Evolutionary conservation across 2,888 invertebrate species (phyloP), one percentile per base, ranked within the genome.

Genomic region (Rhimphoctona megacephalus): DNA sequence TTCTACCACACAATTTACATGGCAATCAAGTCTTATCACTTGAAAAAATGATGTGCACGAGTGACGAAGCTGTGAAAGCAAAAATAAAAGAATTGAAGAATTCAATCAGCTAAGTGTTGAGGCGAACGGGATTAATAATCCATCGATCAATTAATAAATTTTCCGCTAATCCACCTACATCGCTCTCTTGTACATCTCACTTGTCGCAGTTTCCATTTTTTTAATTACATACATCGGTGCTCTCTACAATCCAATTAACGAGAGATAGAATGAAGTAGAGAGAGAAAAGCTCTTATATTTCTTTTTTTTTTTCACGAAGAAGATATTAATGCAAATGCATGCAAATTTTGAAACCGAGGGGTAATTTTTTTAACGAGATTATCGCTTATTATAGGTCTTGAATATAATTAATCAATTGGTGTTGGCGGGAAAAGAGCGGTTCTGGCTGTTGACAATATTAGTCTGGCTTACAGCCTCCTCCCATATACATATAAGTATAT

Each of bases 351-450:
- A 43, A 76, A 43, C 9, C 30, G 33, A 25, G 19, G 61, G 39
- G 46, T 33, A 17, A 64, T 76, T 81, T 82, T 77, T 79, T 79
- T 66, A 39, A 57, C 36, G 14, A 36, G 64, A 78, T 82, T 82
- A 82, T 81, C 11, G 70, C 74, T 79, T 74, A 86, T 86, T 79
- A 86, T 86, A 49, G 64, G 76, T 39, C 78, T 76, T 84, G 84
- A 86, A 86, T 84, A 84, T 84, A 85, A 86, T 86, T 85, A 84
- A 86, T 86, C 84, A 85, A 84, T 86, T 73, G 81, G n/a, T 25
- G 46, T 30, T 9, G 33, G 17, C 9, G 36, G 30, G 52, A 39
- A 39, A 64, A 66, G 74, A 84, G 74, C 72, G 79, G 74, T 81
- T 66, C 81, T 69, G 81, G 76, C 78, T 86, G 81, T 79, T 80